Conservation (phyloP, 2,888 invertebrate genomes). For the Calameuta filiformis region DNA sequence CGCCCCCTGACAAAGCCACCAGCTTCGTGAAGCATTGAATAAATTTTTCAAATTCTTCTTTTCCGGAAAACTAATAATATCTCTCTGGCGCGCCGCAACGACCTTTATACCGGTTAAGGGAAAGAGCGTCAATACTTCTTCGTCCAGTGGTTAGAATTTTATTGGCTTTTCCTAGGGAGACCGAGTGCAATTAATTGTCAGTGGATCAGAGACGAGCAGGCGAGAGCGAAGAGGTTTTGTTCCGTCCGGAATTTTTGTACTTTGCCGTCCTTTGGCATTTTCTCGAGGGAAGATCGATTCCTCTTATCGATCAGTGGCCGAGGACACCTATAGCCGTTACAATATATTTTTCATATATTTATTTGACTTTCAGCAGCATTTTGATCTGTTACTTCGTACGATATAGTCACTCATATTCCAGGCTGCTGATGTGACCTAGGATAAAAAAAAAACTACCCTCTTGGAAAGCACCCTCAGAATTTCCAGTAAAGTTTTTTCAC, state of each 20-base stretch:
- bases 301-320: background rate
- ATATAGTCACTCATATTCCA: background rate
- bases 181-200: constrained; percentile 25
- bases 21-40: constrained; percentile 19
- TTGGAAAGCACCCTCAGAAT: background rate
- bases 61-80: constrained; percentile 24
- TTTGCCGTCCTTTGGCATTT: background rate
- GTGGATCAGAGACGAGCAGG: constrained; percentile 15
- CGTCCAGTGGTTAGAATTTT: constrained; percentile 12
- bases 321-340: background rate
- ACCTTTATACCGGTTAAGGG: background rate
- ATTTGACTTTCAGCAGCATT: background rate
- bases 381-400: background rate
- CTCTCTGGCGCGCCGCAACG: background rate
- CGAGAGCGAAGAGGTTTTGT: constrained; percentile 13
- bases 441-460: constrained; percentile 11
- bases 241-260: constrained; percentile 16
- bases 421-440: constrained; percentile 12
- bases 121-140: constrained; percentile 16
- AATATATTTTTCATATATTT: background rate
- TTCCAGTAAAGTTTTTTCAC: too few relatives aligned
- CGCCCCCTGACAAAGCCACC: background rate
- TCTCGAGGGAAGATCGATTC: background rate
- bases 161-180: constrained; percentile 17
- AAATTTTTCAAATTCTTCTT: constrained; percentile 23